These are phyloP conservation scores for Ischnus inquisitorius DNA, from an alignment of 2,888 invertebrate genomes.

Conservation along the genomic window DNA sequence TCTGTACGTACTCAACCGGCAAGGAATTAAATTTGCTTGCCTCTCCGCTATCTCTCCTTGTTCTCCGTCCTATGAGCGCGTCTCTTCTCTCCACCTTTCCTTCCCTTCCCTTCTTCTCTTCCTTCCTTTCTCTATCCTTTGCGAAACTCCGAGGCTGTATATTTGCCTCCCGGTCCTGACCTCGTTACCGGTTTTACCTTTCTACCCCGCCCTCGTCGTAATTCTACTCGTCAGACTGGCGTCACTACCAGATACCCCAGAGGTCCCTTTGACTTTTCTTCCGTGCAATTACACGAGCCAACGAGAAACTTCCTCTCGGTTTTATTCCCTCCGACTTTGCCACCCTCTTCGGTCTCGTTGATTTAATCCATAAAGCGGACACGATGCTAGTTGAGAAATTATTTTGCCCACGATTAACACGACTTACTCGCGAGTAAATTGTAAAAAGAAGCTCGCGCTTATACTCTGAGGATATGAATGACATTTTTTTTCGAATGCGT, in stretches of 20 bases:
- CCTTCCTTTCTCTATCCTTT: slow-evolving; percentile 28
- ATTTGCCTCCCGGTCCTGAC: slow-evolving; percentile 68
- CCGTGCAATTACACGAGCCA: slow-evolving; percentile 73
- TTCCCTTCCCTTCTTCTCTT: slow-evolving; percentile 36
- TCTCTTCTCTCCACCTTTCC: slow-evolving; percentile 10
- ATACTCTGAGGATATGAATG: too few species aligned
- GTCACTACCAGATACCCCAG: slow-evolving; percentile 33
- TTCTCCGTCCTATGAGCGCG: slow-evolving; percentile 11
- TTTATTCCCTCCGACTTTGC: background rate
- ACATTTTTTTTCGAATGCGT: background rate
- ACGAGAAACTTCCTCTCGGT: slow-evolving; percentile 25
- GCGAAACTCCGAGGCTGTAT: background rate
- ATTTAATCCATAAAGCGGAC: background rate
- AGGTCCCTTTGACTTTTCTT: slow-evolving; percentile 68
- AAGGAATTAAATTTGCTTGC: slow-evolving; percentile 52
- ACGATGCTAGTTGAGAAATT: background rate
- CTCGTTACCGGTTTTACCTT: slow-evolving; percentile 74
- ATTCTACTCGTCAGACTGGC: slow-evolving; percentile 37
- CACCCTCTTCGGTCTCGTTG: background rate
- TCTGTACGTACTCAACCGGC: slow-evolving; percentile 21
- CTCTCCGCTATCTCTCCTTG: slow-evolving; percentile 55
- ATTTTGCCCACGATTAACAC: background rate
- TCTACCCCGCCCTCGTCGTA: slow-evolving; percentile 46
- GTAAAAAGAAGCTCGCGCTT: background rate
- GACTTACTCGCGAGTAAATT: background rate